Base-by-base conservation (phyloP, 2,888 invertebrate genomes). In the Scaptomyza cyrtandrae region DNA sequence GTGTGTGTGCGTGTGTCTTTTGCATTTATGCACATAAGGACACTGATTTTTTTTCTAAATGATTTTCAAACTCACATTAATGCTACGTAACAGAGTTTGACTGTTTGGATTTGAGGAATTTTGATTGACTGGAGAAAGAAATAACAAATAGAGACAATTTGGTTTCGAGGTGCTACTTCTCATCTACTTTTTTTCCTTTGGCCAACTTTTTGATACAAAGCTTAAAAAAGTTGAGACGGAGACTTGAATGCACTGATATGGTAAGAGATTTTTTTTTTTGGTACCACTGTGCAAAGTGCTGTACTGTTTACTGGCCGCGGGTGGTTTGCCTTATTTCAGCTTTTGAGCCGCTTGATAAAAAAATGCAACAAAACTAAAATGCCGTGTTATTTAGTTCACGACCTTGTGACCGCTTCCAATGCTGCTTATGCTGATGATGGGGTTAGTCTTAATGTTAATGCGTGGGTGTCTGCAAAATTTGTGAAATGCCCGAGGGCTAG, bases 271-370 rank as follows among this genome's bases (percentile, higher is more conserved):
- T 13, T 33, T 24, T 19, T 55, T 39, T 19, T 33, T 67, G 50
- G 49, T 43, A 16, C 57, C 76, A 74, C 72, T 71, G 67, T 75
- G 77, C 58, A 16, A 16, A 16, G 29, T 50, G 24, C 19, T 35
- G 56, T 31, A 33, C 45, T 75, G 74, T 72, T 74, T 71, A 59
- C 78, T 72, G 64, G 69, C 80, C 82, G 71, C 62, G 64, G 82
- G 79, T 66, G 66, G 35, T 72, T 69, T 78, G 62, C 49, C 48
- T 69, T 75, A 64, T 75, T 72, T 71, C 62, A 69, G 66, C 66
- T 73, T 81, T 80, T 72, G 59, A 75, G 43, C 68, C 64, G 66
- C 81, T 81, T 67, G 71, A 71, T 75, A 72, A 72, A 35, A 78
- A 64, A 37, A 62, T 4, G 4, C 24, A 39, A 66, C 13, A 24